Percentiles rank a stretch among this genome's conserved stretches.
Conservation (phyloP, 2,888 invertebrate genomes). For the Tuberolachnus salignus region DNA sequence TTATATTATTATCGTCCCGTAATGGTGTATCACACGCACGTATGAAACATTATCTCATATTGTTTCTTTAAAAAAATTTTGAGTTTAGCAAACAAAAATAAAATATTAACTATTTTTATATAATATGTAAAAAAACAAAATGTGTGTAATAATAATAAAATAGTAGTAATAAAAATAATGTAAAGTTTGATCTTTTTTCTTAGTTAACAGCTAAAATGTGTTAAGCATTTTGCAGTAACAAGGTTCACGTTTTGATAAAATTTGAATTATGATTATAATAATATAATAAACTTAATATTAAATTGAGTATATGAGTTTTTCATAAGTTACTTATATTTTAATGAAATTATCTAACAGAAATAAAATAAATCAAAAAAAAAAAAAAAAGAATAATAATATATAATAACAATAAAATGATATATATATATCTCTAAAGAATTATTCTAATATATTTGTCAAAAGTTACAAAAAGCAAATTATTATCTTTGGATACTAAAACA, state of each 20-base stretch:
- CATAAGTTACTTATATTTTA: slow-evolving; percentile 43
- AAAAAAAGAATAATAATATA: slow-evolving; percentile 18
- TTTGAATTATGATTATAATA: slow-evolving; percentile 31
- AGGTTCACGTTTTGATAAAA: neutral
- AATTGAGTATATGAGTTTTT: slow-evolving; percentile 40
- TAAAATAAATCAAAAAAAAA: slow-evolving; percentile 29
- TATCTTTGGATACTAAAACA: slow-evolving; percentile 47
- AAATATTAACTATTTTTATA: slow-evolving; percentile 19
- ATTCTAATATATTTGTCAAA: slow-evolving; percentile 16
- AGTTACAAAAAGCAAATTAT: slow-evolving; percentile 52
- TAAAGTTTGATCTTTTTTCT: slow-evolving; percentile 20
- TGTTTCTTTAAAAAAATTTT: neutral
- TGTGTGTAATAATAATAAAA: slow-evolving; percentile 6
- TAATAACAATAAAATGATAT: slow-evolving; percentile 52
- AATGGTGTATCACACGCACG: neutral
- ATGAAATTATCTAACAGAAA: slow-evolving; percentile 47
- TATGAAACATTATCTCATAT: no score
- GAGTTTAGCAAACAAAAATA: slow-evolving; percentile 23
- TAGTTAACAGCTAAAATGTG: slow-evolving; percentile 3
- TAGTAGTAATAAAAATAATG: slow-evolving; percentile 30
- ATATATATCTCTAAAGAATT: slow-evolving; percentile 32
- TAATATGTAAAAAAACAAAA: slow-evolving; percentile 1
- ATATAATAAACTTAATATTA: slow-evolving; percentile 26
- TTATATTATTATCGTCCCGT: neutral
- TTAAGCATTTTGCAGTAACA: neutral